These are phyloP conservation scores for Calliphora vicina DNA, from an alignment of 1,140 invertebrate species.

Conservation along the genomic window DNA sequence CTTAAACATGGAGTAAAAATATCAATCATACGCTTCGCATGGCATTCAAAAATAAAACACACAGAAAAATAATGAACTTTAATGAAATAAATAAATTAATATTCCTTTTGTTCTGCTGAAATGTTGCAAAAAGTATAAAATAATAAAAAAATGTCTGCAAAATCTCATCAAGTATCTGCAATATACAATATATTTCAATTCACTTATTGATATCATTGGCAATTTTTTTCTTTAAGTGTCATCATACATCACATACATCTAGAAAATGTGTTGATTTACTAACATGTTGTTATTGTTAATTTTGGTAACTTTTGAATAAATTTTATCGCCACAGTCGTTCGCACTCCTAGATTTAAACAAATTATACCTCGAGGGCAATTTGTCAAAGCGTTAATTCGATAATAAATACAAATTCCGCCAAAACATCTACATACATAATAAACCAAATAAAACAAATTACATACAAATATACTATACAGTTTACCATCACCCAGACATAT, in stretches of 20 bases:
- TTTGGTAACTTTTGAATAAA: background rate
- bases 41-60: background rate
- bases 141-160: too few species aligned
- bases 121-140: too few species aligned
- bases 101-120: too few species aligned
- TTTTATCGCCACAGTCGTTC: background rate
- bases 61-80: background rate
- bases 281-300: background rate
- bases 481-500: background rate
- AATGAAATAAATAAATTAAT: too few species aligned
- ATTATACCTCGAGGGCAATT: constrained; percentile 3
- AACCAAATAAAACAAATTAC: background rate
- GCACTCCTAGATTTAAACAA: constrained; percentile 7
- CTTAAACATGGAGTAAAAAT: background rate
- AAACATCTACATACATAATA: background rate
- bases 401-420: constrained; percentile 13
- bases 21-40: background rate
- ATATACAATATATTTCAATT: too few species aligned
- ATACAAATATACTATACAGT: background rate
- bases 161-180: too few species aligned
- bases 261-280: background rate
- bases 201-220: too few species aligned
- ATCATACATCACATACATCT: too few species aligned
- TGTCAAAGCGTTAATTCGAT: constrained; percentile 16
- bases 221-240: too few species aligned